phyloP scores from a whole-genome alignment of 2,888 invertebrate species.

The Lycia hirtaria region DNA sequence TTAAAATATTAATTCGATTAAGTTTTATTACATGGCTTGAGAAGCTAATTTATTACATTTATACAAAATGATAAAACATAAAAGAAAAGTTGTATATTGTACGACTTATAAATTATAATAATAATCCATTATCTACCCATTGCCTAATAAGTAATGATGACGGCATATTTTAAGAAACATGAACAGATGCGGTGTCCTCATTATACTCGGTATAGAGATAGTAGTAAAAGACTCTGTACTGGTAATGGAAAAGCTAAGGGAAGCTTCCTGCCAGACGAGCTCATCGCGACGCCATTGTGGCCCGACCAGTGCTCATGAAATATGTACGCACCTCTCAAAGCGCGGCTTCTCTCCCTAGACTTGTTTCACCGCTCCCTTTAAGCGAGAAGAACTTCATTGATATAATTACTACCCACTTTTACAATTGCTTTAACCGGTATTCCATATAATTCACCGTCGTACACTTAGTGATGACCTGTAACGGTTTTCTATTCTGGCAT shows the following conservation, averaged over 20 bases:
- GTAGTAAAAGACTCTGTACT: constrained; percentile 35
- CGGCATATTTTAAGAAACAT: not conserved
- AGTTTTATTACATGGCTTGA: not conserved
- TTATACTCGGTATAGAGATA: not conserved
- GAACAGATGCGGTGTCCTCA: not conserved
- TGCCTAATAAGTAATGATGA: not conserved
- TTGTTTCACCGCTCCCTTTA: constrained; percentile 40
- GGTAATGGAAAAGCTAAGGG: constrained; percentile 56
- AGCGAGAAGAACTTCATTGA: constrained; percentile 41
- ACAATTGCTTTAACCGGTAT: constrained; percentile 21
- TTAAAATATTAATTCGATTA: constrained; percentile 48
- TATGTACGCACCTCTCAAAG: constrained; percentile 78
- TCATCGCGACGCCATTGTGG: constrained; percentile 79
- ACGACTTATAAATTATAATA: too few relatives aligned
- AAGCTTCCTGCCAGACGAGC: constrained; percentile 73
- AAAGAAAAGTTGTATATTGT: not conserved
- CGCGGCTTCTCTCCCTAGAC: constrained; percentile 43
- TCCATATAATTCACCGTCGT: constrained; percentile 36
- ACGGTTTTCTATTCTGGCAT: constrained; percentile 47
- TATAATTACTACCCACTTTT: constrained; percentile 33
- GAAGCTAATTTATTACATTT: constrained; percentile 1
- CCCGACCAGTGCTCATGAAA: constrained; percentile 77
- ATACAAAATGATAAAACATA: not conserved
- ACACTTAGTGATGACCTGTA: constrained; percentile 47
- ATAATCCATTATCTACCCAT: not conserved